Conservation (phyloP, 2,113 vertebrate genomes). For the Butastur rufipennis region DNA sequence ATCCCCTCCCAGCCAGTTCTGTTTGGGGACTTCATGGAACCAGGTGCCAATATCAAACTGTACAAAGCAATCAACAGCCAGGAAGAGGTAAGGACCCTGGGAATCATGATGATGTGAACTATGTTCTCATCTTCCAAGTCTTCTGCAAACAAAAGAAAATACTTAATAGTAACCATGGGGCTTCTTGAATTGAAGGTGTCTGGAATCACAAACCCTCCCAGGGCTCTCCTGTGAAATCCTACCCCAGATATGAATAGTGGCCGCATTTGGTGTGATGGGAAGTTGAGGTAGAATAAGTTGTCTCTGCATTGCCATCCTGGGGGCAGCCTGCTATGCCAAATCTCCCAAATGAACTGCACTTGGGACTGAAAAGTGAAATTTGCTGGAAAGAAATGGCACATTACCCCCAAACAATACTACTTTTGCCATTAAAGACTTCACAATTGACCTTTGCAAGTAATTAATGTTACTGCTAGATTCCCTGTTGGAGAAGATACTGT, state of each 20-base stretch:
- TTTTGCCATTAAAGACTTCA: slow-evolving; percentile 50
- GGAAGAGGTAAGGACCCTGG: slow-evolving; percentile 72
- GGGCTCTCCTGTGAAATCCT: neutral
- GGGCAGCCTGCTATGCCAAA: slow-evolving; percentile 5
- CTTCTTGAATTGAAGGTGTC: neutral
- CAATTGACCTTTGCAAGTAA: slow-evolving; percentile 66
- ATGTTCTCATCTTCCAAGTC: neutral
- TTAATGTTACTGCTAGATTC: slow-evolving; percentile 53
- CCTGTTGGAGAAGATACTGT: slow-evolving; percentile 38
- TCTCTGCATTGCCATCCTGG: neutral
- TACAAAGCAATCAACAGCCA: slow-evolving; percentile 80
- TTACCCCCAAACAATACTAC: slow-evolving; percentile 44
- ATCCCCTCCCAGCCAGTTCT: slow-evolving; percentile 82
- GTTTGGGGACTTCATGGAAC: slow-evolving; percentile 89
- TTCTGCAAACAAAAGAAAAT: neutral
- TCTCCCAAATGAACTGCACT: neutral
- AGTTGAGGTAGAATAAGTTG: neutral
- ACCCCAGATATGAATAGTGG: neutral
- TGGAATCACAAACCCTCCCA: neutral
- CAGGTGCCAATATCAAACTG: slow-evolving; percentile 71
- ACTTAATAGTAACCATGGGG: neutral
- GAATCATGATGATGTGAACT: neutral
- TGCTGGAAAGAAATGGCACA: slow-evolving; percentile 26
- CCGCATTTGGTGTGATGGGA: neutral
- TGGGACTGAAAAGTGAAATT: slow-evolving; percentile 24